Evolutionary conservation across 2,888 invertebrate species (phyloP).

Genomic region (Tipula helvola): DNA sequence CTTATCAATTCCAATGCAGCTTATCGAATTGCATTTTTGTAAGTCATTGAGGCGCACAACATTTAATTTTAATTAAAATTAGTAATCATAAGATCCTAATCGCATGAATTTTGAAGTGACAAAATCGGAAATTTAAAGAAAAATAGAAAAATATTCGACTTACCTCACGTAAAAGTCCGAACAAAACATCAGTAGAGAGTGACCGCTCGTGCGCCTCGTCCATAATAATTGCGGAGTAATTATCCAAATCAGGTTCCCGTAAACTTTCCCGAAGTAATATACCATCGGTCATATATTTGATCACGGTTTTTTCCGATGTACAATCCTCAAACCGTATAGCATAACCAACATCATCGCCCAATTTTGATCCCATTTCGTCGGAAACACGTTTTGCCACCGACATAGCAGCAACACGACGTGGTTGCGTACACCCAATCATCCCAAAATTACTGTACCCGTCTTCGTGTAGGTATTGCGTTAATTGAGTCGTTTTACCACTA

Average conservation of each 20-base stretch:
- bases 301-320: constrained; percentile 84
- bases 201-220: constrained; percentile 99
- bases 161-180: constrained; percentile 87
- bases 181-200: constrained; percentile 94
- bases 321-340: constrained; percentile 99
- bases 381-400: constrained; percentile 98
- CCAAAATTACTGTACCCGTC: constrained; percentile 89
- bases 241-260: constrained; percentile 89
- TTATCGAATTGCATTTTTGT: background rate
- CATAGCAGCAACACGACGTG: constrained; percentile 96
- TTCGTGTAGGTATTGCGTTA: constrained; percentile 95
- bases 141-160: constrained; percentile 27
- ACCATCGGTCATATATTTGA: constrained; percentile 99
- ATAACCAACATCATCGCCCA: constrained; percentile 91
- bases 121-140: too few relatives aligned
- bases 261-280: constrained; percentile 92
- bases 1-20: background rate
- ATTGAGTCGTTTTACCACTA: constrained; percentile 80
- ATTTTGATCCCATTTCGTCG: constrained; percentile 86
- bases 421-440: constrained; percentile 97
- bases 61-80: too few relatives aligned
- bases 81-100: too few relatives aligned
- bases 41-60: too few relatives aligned
- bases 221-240: constrained; percentile 98
- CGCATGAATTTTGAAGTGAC: too few relatives aligned